phyloP scores from a whole-genome alignment of 2,888 invertebrate species.

The Octonoba sinensis region DNA sequence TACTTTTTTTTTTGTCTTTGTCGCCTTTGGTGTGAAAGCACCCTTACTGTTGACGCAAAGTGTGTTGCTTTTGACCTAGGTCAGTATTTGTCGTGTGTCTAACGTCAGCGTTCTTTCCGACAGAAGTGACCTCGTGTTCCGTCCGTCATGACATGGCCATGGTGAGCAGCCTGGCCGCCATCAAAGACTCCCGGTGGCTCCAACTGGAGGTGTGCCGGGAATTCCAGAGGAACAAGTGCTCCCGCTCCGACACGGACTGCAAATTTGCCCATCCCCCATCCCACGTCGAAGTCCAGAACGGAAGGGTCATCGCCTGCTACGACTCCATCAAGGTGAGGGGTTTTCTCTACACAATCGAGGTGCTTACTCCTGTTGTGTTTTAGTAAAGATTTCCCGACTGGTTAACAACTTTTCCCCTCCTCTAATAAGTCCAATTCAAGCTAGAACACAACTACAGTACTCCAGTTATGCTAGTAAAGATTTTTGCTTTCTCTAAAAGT shows the following conservation, averaged over 20 bases:
- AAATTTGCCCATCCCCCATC: slow-evolving; percentile 99
- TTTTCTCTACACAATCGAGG: background rate
- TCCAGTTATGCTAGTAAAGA: no score
- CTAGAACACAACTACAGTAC: no score
- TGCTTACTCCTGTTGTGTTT: background rate
- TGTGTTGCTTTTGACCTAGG: no score
- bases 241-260: slow-evolving; percentile 92
- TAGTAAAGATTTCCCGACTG: background rate
- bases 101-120: background rate
- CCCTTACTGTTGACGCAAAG: no score
- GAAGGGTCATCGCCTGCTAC: slow-evolving; percentile 99
- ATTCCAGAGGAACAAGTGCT: slow-evolving; percentile 99
- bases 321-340: slow-evolving; percentile 98
- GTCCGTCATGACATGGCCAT: slow-evolving; percentile 80
- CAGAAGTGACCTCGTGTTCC: slow-evolving; percentile 51
- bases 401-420: no score
- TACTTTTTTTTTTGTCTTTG: no score
- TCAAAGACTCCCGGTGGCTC: slow-evolving; percentile 99
- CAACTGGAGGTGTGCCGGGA: slow-evolving; percentile 95
- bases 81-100: background rate
- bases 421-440: no score
- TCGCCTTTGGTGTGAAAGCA: no score
- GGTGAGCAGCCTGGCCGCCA: slow-evolving; percentile 84
- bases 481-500: no score
- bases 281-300: slow-evolving; percentile 99